phyloP scores from a whole-genome alignment of 2,888 invertebrate species.

The Perizoma flavofasciatum region DNA sequence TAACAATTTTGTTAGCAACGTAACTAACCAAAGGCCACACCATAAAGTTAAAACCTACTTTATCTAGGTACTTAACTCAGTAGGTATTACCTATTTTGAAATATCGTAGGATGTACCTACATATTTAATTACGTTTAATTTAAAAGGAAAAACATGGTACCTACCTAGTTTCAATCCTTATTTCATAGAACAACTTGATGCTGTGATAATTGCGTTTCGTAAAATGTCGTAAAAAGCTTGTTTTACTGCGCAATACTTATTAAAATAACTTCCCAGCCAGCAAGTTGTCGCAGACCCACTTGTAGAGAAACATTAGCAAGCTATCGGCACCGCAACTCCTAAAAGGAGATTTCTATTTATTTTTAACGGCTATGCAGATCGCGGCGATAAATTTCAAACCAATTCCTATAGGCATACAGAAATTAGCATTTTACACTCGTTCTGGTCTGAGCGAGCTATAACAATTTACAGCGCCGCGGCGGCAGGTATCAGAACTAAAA shows the following conservation, averaged over 20 bases:
- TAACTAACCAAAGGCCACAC: no score
- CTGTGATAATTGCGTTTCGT: neutral
- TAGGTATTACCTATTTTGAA: no score
- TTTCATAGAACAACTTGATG: neutral
- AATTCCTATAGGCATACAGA: constrained; percentile 29
- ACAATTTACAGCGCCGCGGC: constrained; percentile 51
- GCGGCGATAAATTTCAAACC: constrained; percentile 33
- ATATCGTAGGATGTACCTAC: no score
- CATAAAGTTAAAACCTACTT: no score
- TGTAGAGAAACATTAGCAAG: constrained; percentile 11
- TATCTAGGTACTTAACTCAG: no score
- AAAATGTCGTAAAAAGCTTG: constrained; percentile 10
- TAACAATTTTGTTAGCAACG: no score
- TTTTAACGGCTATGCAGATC: constrained; percentile 37
- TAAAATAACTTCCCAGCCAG: constrained; percentile 9
- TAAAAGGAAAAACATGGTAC: no score
- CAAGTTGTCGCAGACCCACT: constrained; percentile 12
- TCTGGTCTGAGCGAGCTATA: constrained; percentile 33
- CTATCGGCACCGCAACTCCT: constrained; percentile 18
- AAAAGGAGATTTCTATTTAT: constrained; percentile 32
- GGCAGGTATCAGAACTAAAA: constrained; percentile 58
- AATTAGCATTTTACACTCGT: constrained; percentile 46
- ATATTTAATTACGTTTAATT: no score
- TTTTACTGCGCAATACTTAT: constrained; percentile 6
- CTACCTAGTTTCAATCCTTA: no score